Percentiles rank a stretch among this genome's conserved stretches.
These are phyloP conservation scores for Beaufortia kweichowensis DNA, from an alignment of 2,113 vertebrate genomes.

Conservation along the genomic window DNA sequence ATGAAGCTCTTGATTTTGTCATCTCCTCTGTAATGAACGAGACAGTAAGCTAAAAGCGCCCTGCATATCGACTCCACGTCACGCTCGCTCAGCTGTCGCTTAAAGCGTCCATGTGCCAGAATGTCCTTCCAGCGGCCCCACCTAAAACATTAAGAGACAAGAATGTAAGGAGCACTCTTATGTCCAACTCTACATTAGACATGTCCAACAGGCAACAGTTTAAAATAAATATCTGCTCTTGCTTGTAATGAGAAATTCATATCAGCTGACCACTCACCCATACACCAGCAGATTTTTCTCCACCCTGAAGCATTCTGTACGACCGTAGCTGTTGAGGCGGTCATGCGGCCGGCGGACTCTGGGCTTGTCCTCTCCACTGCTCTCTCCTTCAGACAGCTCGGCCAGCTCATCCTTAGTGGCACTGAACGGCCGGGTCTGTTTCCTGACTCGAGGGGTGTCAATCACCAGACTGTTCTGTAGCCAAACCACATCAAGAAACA, in stretches of 20 bases:
- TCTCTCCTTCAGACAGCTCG: constrained; percentile 92
- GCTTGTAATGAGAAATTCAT: background rate
- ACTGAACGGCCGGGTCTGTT: constrained; percentile 95
- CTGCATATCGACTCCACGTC: constrained; percentile 98
- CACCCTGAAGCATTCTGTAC: constrained; percentile 96
- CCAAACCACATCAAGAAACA: background rate
- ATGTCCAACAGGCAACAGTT: no score
- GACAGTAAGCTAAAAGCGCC: constrained; percentile 90
- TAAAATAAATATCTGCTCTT: background rate
- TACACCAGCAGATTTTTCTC: constrained; percentile 98
- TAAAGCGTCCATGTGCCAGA: constrained; percentile 94
- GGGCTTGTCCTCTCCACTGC: constrained; percentile 90
- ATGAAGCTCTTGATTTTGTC: constrained; percentile 99
- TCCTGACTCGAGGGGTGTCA: constrained; percentile 94
- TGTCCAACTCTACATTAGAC: no score
- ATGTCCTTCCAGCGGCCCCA: constrained; percentile 99
- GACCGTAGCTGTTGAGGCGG: constrained; percentile 88
- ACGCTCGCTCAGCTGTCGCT: constrained; percentile 89
- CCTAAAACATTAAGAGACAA: constrained; percentile 64
- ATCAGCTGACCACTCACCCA: constrained; percentile 74
- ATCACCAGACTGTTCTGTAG: constrained; percentile 97
- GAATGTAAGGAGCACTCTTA: background rate
- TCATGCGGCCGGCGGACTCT: constrained; percentile 90
- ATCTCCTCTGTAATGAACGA: constrained; percentile 95
- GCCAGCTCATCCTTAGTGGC: constrained; percentile 96